These are phyloP conservation scores for Chiloscyllium punctatum DNA, from an alignment of 2,797 vertebrate species.

Conservation along the genomic window DNA sequence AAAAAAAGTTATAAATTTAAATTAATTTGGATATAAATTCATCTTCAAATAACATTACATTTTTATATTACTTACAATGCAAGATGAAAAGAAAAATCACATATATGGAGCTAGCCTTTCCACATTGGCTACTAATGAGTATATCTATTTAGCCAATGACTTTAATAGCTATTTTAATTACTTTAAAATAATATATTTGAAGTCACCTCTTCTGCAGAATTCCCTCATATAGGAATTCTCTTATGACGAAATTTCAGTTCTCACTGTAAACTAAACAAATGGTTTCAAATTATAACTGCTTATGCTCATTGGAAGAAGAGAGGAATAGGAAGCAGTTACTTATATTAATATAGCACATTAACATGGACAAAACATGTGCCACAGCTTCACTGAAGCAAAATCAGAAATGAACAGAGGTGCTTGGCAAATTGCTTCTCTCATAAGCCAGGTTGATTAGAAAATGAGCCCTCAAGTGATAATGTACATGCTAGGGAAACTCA, in stretches of 20 bases:
- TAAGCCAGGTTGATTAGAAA: neutral
- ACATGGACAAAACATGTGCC: neutral
- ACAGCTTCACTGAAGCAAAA: neutral
- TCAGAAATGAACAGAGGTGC: neutral
- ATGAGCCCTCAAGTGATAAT: neutral
- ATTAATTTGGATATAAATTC: neutral
- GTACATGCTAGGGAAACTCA: neutral
- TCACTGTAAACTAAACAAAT: neutral
- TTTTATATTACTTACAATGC: neutral
- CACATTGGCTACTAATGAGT: neutral
- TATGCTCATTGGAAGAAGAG: neutral
- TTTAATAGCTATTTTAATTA: neutral
- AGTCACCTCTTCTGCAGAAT: neutral
- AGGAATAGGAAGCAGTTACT: neutral
- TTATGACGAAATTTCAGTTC: neutral
- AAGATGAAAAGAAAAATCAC: too few relatives aligned
- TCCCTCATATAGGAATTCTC: neutral
- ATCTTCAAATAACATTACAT: neutral
- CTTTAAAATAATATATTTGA: neutral
- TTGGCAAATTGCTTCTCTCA: neutral
- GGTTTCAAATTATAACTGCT: neutral
- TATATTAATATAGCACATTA: neutral
- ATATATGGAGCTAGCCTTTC: neutral
- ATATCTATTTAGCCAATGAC: neutral
- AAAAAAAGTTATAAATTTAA: neutral